Evolutionary conservation across 2,113 vertebrate genomes (phyloP).

Genomic region (Lepus europaeus): DNA sequence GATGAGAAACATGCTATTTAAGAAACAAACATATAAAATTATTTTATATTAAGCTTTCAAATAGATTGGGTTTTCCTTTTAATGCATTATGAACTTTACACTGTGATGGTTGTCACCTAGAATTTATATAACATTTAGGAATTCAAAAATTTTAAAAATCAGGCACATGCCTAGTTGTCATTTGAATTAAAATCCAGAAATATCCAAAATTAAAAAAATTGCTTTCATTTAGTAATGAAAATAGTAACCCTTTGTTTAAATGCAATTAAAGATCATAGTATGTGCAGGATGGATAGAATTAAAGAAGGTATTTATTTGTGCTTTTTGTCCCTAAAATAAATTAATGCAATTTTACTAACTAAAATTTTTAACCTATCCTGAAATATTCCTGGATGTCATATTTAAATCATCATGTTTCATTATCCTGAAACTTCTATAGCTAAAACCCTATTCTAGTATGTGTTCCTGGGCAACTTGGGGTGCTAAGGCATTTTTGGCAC

Average conservation of each 20-base stretch:
- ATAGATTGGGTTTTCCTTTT: not conserved
- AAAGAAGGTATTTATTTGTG: not conserved
- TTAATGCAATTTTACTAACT: not conserved
- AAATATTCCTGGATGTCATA: not conserved
- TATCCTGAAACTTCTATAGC: not conserved
- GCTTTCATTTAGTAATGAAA: not conserved
- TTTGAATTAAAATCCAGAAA: not conserved
- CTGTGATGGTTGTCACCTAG: not conserved
- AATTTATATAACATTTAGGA: not conserved
- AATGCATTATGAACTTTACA: not conserved
- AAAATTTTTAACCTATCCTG: not conserved
- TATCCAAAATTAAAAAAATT: constrained; percentile 4
- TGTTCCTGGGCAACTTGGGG: not conserved
- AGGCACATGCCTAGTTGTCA: not conserved
- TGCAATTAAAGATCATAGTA: not conserved
- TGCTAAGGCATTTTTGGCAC: not conserved
- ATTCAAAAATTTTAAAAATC: not conserved
- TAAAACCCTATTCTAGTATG: not conserved
- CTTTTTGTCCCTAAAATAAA: not conserved
- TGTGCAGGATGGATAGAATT: not conserved
- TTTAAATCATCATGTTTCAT: not conserved
- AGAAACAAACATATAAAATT: not conserved
- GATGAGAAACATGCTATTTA: not conserved
- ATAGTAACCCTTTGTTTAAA: not conserved
- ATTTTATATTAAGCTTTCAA: not conserved